Conservation (phyloP, 2,797 vertebrate species). For the Etheostoma nigrum region DNA sequence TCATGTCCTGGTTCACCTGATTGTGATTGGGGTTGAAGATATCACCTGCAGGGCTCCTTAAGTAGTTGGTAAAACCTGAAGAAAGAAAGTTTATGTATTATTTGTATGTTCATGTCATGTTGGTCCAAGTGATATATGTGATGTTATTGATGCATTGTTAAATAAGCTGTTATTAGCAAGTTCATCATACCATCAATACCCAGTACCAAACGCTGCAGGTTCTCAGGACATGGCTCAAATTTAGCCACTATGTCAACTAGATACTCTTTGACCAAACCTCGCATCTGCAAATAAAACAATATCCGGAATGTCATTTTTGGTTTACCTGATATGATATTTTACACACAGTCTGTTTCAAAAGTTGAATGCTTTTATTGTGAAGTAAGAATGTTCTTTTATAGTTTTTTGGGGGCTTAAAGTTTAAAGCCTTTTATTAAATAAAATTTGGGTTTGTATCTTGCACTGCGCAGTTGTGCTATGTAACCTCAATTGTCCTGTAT, state of each 20-base stretch:
- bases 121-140: not conserved
- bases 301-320: not conserved
- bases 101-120: not conserved
- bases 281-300: conserved; percentile 85
- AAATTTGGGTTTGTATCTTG: not conserved
- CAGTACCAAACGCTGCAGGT: conserved; percentile 88
- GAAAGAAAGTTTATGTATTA: conserved; percentile 10
- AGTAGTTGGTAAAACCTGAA: conserved; percentile 95
- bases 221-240: conserved; percentile 94
- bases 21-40: conserved; percentile 95
- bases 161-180: not conserved
- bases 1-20: conserved; percentile 95
- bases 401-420: not conserved
- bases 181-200: conserved; percentile 92
- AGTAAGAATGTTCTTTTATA: not conserved
- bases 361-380: not conserved
- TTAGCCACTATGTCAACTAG: conserved; percentile 90
- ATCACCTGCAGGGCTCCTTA: conserved; percentile 93
- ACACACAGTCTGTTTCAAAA: not conserved
- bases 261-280: conserved; percentile 88
- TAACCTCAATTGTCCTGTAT: not conserved
- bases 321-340: not conserved
- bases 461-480: not conserved
- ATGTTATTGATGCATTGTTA: not conserved
- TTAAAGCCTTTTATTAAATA: not conserved